Evolutionary conservation across 2,797 vertebrate genomes (phyloP).

Genomic region (Coluber constrictor): DNA sequence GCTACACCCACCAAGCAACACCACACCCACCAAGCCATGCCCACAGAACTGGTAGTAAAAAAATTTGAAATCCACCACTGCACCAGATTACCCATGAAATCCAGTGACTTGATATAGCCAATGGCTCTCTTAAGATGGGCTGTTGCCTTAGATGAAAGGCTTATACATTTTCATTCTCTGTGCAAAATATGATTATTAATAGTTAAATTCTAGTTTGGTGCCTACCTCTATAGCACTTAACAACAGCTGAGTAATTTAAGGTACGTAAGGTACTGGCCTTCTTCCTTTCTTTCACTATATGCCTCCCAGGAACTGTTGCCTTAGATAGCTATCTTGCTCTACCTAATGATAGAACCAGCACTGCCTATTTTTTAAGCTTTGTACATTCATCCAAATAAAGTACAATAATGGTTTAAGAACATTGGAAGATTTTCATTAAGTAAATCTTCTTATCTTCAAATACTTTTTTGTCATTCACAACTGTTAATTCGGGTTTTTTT

Average conservation of each 20-base stretch:
- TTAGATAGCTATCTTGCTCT: background rate
- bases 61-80: too few relatives aligned
- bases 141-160: background rate
- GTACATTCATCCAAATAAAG: background rate
- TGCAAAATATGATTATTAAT: background rate
- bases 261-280: background rate
- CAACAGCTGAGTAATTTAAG: background rate
- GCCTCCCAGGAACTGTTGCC: background rate
- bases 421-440: background rate
- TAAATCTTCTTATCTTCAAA: background rate
- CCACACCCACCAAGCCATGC: too few relatives aligned
- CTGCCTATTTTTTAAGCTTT: background rate
- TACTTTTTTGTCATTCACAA: background rate
- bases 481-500: background rate
- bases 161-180: background rate
- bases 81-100: background rate
- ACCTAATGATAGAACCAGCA: background rate
- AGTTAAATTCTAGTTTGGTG: background rate
- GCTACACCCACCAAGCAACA: too few relatives aligned
- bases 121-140: background rate
- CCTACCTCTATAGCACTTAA: background rate
- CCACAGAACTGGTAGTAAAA: too few relatives aligned
- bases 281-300: background rate
- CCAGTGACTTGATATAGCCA: background rate
- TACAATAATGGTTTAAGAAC: background rate